Evolutionary conservation across 2,113 vertebrate species (phyloP).

Genomic region (Acanthisitta chloris): DNA sequence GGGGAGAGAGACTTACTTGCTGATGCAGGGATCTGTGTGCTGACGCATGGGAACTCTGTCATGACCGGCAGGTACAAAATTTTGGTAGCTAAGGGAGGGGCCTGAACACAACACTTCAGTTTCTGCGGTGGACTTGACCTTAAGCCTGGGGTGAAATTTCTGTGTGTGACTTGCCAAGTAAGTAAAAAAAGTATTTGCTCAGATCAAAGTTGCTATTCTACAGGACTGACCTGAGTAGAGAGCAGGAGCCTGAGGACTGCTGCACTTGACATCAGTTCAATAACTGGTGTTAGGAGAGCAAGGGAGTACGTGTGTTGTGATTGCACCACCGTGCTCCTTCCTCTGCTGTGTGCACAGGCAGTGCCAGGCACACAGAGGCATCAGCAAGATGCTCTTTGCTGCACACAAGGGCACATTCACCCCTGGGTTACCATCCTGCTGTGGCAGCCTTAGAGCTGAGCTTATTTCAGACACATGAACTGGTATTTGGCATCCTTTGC

Average conservation of each 20-base stretch:
- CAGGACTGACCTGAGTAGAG: not conserved
- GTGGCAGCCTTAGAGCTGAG: not conserved
- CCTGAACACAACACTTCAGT: fast-evolving
- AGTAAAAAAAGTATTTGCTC: not conserved
- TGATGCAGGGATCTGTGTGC: not conserved
- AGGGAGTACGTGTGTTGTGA: fast-evolving
- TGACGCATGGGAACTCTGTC: not conserved
- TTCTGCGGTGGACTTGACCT: not conserved
- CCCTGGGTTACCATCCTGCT: not conserved
- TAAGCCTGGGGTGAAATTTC: not conserved
- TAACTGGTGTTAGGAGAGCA: not conserved
- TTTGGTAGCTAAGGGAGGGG: not conserved
- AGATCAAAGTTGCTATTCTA: not conserved
- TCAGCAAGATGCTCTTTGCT: not conserved
- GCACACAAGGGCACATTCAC: fast-evolving
- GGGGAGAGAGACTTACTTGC: not conserved
- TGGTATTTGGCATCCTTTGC: not conserved
- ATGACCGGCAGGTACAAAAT: not conserved
- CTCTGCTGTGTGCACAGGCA: fast-evolving
- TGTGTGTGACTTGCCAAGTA: not conserved
- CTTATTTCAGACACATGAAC: not conserved
- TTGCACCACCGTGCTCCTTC: not conserved
- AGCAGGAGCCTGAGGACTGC: not conserved
- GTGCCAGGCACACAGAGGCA: not conserved
- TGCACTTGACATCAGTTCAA: fast-evolving